Evolutionary conservation across 2,797 vertebrate genomes (phyloP).

Genomic region (Urophycis tenuis): DNA sequence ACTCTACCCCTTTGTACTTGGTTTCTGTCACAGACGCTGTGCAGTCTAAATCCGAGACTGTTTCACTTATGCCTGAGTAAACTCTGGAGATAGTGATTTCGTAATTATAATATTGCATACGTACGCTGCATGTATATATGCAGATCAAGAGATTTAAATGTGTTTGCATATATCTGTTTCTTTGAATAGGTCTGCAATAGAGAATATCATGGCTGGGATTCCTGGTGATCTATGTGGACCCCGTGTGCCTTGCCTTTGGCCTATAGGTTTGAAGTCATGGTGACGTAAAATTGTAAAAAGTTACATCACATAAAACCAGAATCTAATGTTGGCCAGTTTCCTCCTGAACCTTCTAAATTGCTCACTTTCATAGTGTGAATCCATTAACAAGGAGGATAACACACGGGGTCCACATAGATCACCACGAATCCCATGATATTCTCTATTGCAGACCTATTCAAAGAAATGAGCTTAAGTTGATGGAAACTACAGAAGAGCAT

Average conservation of each 20-base stretch:
- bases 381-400: not conserved
- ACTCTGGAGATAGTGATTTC: too few species aligned
- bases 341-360: not conserved
- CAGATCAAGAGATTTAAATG: too few species aligned
- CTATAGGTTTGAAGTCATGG: not conserved
- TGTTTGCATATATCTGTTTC: not conserved
- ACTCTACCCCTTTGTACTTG: too few species aligned
- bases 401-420: not conserved
- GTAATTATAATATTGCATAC: too few species aligned
- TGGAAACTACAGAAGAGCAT: not conserved
- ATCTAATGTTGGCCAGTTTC: not conserved
- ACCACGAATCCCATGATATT: not conserved
- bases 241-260: not conserved
- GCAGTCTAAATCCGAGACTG: too few species aligned
- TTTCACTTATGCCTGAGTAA: too few species aligned
- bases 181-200: not conserved
- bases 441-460: not conserved
- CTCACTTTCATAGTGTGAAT: not conserved
- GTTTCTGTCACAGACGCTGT: too few species aligned
- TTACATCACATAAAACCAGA: not conserved
- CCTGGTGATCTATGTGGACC: not conserved
- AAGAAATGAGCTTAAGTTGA: not conserved
- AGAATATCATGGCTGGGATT: not conserved
- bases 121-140: too few species aligned
- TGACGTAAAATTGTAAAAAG: not conserved